Evolutionary conservation across 2,113 vertebrate species (phyloP).

Genomic region (Elephas maximus): DNA sequence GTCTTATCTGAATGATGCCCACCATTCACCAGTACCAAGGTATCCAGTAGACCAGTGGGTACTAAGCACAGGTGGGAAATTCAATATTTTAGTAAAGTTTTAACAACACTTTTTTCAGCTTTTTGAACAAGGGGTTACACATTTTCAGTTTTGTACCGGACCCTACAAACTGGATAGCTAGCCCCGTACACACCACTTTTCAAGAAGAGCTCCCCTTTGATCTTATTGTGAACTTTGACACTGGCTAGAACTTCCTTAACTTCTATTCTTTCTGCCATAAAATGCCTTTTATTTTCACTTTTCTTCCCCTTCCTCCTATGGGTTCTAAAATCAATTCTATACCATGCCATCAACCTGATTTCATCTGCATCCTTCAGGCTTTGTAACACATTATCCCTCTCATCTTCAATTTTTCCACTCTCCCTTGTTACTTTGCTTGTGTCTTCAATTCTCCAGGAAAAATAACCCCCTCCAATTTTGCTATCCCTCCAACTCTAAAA

Average conservation of each 20-base stretch:
- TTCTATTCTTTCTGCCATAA: neutral
- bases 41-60: neutral
- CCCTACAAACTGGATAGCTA: neutral
- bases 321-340: neutral
- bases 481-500: neutral
- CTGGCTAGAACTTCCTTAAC: neutral
- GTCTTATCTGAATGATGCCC: neutral
- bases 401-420: neutral
- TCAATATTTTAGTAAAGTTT: neutral
- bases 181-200: neutral
- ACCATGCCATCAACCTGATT: neutral
- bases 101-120: neutral
- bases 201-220: neutral
- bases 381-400: neutral
- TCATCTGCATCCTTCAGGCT: neutral
- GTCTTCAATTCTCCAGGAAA: neutral
- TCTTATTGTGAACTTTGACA: neutral
- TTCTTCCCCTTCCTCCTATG: neutral
- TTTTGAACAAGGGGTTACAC: neutral
- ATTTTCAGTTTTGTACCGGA: neutral
- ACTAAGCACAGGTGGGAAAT: neutral
- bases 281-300: neutral
- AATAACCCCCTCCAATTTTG: neutral
- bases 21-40: neutral
- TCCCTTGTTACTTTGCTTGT: neutral